Conservation (phyloP, 2,113 vertebrate genomes). For the Petaurus breviceps region DNA sequence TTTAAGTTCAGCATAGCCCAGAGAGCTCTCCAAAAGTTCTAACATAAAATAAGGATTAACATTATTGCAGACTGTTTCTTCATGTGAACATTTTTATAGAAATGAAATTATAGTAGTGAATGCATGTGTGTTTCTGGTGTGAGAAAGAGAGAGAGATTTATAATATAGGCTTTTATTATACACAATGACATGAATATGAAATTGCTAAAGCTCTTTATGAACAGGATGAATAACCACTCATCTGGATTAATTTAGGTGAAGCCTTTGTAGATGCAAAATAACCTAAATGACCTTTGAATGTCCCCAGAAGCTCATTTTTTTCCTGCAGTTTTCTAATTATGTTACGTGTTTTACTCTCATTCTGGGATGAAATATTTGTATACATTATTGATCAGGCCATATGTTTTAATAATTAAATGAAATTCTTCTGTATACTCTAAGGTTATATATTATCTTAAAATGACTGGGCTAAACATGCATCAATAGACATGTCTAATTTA, state of each 20-base stretch:
- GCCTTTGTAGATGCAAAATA: slow-evolving; percentile 31
- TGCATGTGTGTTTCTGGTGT: too few species aligned
- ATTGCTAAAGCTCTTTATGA: slow-evolving; percentile 32
- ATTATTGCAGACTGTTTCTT: not conserved
- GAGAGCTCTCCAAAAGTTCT: not conserved
- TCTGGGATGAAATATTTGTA: slow-evolving; percentile 62
- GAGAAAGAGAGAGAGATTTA: not conserved
- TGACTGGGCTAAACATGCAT: slow-evolving; percentile 65
- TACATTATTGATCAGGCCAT: slow-evolving; percentile 54
- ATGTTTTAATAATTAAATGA: slow-evolving; percentile 68
- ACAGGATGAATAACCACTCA: slow-evolving; percentile 54
- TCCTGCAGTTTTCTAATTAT: slow-evolving; percentile 32
- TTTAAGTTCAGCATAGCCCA: not conserved
- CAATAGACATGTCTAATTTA: slow-evolving; percentile 62
- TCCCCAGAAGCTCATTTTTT: not conserved
- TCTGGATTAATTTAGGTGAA: slow-evolving; percentile 55
- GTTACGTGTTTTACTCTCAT: slow-evolving; percentile 37
- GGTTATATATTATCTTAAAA: slow-evolving; percentile 68
- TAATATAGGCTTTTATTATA: not conserved
- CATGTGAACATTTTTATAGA: not conserved
- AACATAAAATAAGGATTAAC: not conserved
- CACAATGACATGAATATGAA: not conserved
- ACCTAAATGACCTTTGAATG: slow-evolving; percentile 58
- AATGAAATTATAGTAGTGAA: not conserved
- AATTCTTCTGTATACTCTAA: slow-evolving; percentile 57